phyloP scores from a whole-genome alignment of 2,888 invertebrate species.

The Aporophyla lueneburgensis region DNA sequence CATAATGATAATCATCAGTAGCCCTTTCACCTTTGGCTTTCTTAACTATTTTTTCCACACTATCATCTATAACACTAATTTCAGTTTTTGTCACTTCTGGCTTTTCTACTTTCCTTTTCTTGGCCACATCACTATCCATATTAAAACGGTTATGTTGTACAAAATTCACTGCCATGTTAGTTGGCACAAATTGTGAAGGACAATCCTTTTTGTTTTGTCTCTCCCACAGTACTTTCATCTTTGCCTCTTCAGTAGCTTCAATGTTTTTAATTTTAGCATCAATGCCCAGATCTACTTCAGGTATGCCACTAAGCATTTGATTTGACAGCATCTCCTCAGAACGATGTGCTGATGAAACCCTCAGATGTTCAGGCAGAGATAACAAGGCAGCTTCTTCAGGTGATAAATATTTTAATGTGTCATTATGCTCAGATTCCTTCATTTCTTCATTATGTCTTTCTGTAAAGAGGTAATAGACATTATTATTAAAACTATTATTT shows the following conservation, averaged over 20 bases:
- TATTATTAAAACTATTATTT: not conserved
- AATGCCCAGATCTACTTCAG: slow-evolving; percentile 99
- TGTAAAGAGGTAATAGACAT: slow-evolving; percentile 70
- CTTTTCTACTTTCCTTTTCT: slow-evolving; percentile 91
- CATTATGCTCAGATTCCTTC: slow-evolving; percentile 85
- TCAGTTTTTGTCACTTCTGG: slow-evolving; percentile 84
- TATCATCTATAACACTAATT: slow-evolving; percentile 83
- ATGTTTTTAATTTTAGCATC: slow-evolving; percentile 99
- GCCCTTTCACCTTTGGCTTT: slow-evolving; percentile 96
- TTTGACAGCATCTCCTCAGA: slow-evolving; percentile 99
- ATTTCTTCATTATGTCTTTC: slow-evolving; percentile 83
- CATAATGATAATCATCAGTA: slow-evolving; percentile 99
- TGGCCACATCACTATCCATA: slow-evolving; percentile 93
- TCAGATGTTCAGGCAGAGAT: slow-evolving; percentile 96
- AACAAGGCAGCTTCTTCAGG: slow-evolving; percentile 97
- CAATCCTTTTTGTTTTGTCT: slow-evolving; percentile 97
- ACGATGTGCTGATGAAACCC: slow-evolving; percentile 95
- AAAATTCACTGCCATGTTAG: slow-evolving; percentile 99
- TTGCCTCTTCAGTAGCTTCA: slow-evolving; percentile 99
- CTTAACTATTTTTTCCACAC: slow-evolving; percentile 90
- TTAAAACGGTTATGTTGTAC: slow-evolving; percentile 99
- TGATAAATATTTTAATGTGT: slow-evolving; percentile 92
- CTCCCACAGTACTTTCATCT: slow-evolving; percentile 97
- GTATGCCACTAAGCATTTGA: slow-evolving; percentile 99
- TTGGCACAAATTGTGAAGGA: slow-evolving; percentile 98